Evolutionary conservation across 2,888 invertebrate genomes (phyloP).

Genomic region (Andrena haemorrhoa): DNA sequence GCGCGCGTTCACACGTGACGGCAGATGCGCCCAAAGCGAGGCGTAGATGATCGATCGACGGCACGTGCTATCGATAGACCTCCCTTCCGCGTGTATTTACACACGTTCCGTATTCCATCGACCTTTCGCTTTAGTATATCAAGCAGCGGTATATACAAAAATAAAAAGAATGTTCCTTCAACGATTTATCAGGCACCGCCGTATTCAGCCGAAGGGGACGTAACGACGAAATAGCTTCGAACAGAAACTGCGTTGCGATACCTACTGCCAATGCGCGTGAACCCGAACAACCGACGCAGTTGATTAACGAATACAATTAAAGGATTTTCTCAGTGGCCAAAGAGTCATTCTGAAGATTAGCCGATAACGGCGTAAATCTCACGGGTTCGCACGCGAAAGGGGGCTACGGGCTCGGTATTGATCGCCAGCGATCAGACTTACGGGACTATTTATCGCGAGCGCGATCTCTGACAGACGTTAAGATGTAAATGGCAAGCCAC

Average conservation of each 20-base stretch:
- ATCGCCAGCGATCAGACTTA: slow-evolving; percentile 51
- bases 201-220: not conserved
- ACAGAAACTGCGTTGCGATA: not conserved
- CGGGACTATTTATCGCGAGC: slow-evolving; percentile 60
- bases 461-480: slow-evolving; percentile 63
- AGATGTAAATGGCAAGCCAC: slow-evolving; percentile 70
- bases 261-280: not conserved
- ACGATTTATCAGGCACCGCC: not conserved
- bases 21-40: slow-evolving; percentile 36
- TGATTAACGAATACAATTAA: not conserved
- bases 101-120: slow-evolving; percentile 19
- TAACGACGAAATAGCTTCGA: not conserved
- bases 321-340: not conserved
- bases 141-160: not conserved
- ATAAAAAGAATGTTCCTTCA: not conserved
- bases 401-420: slow-evolving; percentile 46
- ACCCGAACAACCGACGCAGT: not conserved
- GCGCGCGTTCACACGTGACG: slow-evolving; percentile 32
- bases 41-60: slow-evolving; percentile 51
- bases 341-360: slow-evolving; percentile 10
- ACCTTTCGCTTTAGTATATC: not conserved
- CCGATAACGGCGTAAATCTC: slow-evolving; percentile 33
- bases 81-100: slow-evolving; percentile 34
- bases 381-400: slow-evolving; percentile 16
- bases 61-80: slow-evolving; percentile 54